Conservation (phyloP, 2,888 invertebrate species). For the Polyploca ridens region DNA sequence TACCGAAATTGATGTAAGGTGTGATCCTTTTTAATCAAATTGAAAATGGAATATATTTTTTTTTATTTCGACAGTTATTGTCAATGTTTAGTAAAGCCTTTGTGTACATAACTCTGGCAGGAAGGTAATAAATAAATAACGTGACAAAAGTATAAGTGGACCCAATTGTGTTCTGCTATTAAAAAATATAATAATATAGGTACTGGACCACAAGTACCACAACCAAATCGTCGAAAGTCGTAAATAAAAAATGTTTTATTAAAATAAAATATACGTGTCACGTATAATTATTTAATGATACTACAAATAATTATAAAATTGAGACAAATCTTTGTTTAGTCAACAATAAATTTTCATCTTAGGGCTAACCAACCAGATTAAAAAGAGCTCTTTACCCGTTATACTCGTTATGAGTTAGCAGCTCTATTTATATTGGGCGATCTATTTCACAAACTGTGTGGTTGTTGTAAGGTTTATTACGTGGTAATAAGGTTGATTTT, state of each 20-base stretch:
- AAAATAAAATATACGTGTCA: neutral
- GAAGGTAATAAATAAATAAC: too few species aligned
- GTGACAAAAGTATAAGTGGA: too few species aligned
- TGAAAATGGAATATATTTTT: neutral
- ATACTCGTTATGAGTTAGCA: neutral
- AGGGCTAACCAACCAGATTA: neutral
- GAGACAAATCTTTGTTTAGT: slow-evolving; percentile 33
- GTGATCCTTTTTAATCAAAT: neutral
- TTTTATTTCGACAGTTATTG: neutral
- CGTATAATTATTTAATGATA: neutral
- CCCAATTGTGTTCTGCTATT: too few species aligned
- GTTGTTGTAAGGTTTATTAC: slow-evolving; percentile 6
- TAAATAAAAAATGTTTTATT: too few species aligned
- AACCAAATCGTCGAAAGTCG: too few species aligned
- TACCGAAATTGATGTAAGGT: slow-evolving; percentile 37
- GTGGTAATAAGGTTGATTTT: slow-evolving; percentile 20
- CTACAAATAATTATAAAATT: slow-evolving; percentile 32
- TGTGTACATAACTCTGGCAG: too few species aligned
- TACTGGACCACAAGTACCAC: too few species aligned
- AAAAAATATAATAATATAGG: too few species aligned
- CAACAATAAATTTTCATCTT: slow-evolving; percentile 37
- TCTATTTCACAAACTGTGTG: slow-evolving; percentile 6
- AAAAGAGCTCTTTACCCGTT: neutral
- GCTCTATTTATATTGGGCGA: neutral
- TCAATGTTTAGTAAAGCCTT: too few species aligned